phyloP scores from a whole-genome alignment of 2,888 invertebrate genomes.

The Himalopsyche tibetana region DNA sequence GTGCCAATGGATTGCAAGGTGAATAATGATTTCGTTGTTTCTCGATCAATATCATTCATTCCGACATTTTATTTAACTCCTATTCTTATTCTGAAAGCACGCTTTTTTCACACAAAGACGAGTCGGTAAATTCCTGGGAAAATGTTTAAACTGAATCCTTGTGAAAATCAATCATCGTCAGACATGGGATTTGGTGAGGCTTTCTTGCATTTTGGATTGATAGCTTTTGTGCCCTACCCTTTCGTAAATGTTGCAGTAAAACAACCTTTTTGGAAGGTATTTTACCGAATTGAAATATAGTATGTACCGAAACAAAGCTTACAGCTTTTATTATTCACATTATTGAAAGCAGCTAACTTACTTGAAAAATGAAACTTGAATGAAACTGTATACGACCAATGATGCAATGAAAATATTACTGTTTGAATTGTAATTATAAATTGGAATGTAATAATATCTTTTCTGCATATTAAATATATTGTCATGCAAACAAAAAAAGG shows the following conservation, averaged over 20 bases:
- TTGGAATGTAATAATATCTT: no score
- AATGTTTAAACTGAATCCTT: slow-evolving; percentile 5
- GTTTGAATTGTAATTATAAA: no score
- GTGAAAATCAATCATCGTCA: slow-evolving; percentile 24
- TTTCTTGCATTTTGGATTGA: slow-evolving; percentile 24
- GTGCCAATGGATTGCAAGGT: no score
- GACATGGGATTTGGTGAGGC: slow-evolving; percentile 9
- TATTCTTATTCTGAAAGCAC: no score
- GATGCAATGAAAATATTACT: no score
- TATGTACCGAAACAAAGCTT: neutral
- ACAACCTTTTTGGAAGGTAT: neutral
- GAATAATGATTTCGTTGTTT: no score
- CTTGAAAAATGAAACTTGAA: no score
- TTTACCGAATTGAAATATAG: neutral
- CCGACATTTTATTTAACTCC: no score
- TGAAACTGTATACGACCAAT: no score
- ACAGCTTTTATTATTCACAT: neutral
- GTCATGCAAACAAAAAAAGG: no score
- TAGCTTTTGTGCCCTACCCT: slow-evolving; percentile 1
- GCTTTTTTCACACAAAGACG: neutral
- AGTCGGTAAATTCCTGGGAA: neutral
- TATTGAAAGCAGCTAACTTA: neutral
- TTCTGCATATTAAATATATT: no score
- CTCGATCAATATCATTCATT: no score
- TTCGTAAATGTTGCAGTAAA: slow-evolving; percentile 13